phyloP scores from a whole-genome alignment of 2,113 vertebrate species.

The Nesospiza acunhae region DNA sequence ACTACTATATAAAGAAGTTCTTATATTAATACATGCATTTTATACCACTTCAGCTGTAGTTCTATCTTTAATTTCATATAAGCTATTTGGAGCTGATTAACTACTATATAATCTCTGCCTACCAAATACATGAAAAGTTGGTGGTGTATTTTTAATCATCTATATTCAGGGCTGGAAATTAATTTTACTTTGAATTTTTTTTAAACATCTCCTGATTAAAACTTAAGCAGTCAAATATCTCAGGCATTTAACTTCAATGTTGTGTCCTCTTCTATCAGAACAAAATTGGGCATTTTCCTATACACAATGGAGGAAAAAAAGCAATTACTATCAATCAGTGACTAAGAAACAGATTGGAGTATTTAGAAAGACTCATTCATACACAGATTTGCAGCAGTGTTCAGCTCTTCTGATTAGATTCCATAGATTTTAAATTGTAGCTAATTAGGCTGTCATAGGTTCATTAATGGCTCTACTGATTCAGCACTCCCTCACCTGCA shows the following conservation, averaged over 20 bases:
- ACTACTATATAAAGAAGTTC: constrained; percentile 29
- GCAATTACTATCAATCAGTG: constrained; percentile 97
- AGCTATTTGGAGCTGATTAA: constrained; percentile 68
- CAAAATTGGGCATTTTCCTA: constrained; percentile 79
- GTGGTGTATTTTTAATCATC: constrained; percentile 77
- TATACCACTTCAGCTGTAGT: constrained; percentile 33
- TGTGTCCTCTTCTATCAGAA: constrained; percentile 81
- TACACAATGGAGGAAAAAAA: constrained; percentile 81
- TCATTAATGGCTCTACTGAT: constrained; percentile 98
- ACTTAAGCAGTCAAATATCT: constrained; percentile 80
- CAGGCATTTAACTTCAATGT: constrained; percentile 80
- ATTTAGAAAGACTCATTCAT: constrained; percentile 93
- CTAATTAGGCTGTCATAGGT: constrained; percentile 99
- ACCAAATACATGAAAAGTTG: constrained; percentile 65
- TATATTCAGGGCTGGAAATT: constrained; percentile 78
- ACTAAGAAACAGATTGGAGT: constrained; percentile 95
- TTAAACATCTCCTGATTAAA: constrained; percentile 76
- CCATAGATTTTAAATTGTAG: constrained; percentile 98
- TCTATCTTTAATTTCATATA: constrained; percentile 65
- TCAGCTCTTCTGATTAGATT: constrained; percentile 96
- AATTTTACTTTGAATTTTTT: constrained; percentile 74
- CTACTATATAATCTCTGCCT: constrained; percentile 60
- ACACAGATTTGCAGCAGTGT: constrained; percentile 93
- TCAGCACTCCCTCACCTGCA: constrained; percentile 97
- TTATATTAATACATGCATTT: constrained; percentile 61